Evolutionary conservation across 2,113 vertebrate genomes (phyloP).

Genomic region (Petrocephalus zakoni): DNA sequence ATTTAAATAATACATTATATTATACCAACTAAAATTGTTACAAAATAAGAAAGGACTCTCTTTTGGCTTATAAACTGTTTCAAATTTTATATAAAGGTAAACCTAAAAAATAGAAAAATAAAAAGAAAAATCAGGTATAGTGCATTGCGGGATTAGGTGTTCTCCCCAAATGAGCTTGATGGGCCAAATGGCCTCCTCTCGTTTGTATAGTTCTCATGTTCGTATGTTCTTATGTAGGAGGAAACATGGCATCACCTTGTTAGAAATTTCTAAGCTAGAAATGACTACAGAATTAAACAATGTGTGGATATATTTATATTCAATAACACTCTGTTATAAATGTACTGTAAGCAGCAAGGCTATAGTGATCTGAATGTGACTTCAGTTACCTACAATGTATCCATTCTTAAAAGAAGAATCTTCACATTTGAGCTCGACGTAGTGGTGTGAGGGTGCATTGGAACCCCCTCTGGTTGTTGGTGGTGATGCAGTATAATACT

Average conservation of each 20-base stretch:
- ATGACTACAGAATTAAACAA: neutral
- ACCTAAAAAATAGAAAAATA: neutral
- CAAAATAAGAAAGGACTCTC: neutral
- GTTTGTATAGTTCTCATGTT: too few relatives aligned
- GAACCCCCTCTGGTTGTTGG: neutral
- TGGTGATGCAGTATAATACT: neutral
- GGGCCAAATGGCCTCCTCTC: too few relatives aligned
- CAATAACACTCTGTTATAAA: neutral
- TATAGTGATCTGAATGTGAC: neutral
- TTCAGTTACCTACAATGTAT: neutral
- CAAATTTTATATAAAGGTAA: neutral
- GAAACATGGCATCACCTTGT: neutral
- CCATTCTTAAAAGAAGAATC: neutral
- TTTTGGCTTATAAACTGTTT: neutral
- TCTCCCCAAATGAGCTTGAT: too few relatives aligned
- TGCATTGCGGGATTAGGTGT: too few relatives aligned
- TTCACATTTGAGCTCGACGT: neutral
- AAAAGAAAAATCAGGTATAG: neutral
- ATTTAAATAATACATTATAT: neutral
- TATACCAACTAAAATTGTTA: neutral
- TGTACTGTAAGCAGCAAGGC: neutral
- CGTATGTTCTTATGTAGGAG: too few relatives aligned
- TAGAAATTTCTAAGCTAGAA: neutral
- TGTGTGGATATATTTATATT: neutral
- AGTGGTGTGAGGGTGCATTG: neutral